phyloP scores from a whole-genome alignment of 1,140 invertebrate genomes.

The Mizuhopecten yessoensis region DNA sequence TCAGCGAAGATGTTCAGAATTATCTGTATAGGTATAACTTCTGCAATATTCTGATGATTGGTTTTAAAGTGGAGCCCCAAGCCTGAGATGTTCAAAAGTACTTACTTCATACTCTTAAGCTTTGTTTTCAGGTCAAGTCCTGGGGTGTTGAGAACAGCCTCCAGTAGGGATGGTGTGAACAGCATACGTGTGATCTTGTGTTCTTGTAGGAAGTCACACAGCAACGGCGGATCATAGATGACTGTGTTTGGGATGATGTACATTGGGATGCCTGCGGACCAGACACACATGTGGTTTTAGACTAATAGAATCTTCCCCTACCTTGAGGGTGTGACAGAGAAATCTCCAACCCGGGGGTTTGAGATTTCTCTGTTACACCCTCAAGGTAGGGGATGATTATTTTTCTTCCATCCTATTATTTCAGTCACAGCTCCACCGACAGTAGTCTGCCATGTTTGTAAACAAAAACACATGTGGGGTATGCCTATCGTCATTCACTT shows the following conservation, averaged over 20 bases:
- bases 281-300: not conserved
- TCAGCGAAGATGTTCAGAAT: not conserved
- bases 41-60: not conserved
- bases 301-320: too few species aligned
- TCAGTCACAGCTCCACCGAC: too few species aligned
- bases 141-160: constrained; percentile 81
- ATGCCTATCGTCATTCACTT: too few species aligned
- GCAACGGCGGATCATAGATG: constrained; percentile 82
- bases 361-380: too few species aligned
- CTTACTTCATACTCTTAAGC: constrained; percentile 73
- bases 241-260: constrained; percentile 83
- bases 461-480: too few species aligned
- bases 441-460: too few species aligned
- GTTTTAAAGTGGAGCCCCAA: not conserved
- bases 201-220: constrained; percentile 79
- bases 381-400: too few species aligned
- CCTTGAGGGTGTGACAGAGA: too few species aligned
- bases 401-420: too few species aligned
- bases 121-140: constrained; percentile 67
- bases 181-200: constrained; percentile 83
- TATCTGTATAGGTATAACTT: not conserved
- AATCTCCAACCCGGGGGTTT: too few species aligned
- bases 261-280: constrained; percentile 78
- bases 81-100: not conserved
- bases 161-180: constrained; percentile 83